Evolutionary conservation across 2,113 vertebrate genomes (phyloP).

Genomic region (Notothenia rossii): DNA sequence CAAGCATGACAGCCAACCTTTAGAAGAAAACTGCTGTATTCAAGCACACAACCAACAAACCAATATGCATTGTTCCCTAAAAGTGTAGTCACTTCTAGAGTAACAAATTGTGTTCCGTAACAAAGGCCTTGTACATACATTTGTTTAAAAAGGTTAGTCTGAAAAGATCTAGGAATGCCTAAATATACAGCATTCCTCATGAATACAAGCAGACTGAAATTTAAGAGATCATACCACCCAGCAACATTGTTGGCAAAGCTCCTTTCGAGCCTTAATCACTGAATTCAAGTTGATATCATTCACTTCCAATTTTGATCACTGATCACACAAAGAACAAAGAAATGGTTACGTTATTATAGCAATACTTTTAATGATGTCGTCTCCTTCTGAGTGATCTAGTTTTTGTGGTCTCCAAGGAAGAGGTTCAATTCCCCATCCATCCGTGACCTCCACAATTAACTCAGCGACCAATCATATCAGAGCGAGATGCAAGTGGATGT

Average conservation of each 20-base stretch:
- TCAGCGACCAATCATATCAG: conserved; percentile 69
- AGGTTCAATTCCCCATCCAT: conserved; percentile 69
- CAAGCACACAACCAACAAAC: not conserved
- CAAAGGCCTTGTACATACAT: not conserved
- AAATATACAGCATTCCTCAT: not conserved
- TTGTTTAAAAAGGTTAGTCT: not conserved
- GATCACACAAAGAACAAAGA: conserved; percentile 38
- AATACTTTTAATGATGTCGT: conserved; percentile 63
- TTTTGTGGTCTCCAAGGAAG: conserved; percentile 70
- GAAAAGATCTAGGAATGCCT: not conserved
- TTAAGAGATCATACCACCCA: too few relatives aligned
- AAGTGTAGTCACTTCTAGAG: not conserved
- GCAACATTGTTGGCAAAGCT: not conserved
- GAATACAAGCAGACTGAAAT: not conserved
- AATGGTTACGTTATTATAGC: conserved; percentile 29
- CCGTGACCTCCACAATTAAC: conserved; percentile 75
- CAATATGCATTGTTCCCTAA: not conserved
- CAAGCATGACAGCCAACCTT: too few relatives aligned
- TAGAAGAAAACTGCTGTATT: not conserved
- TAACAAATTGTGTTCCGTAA: not conserved
- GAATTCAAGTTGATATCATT: not conserved
- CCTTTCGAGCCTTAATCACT: not conserved
- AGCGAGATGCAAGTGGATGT: conserved; percentile 58
- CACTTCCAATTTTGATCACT: conserved; percentile 8
- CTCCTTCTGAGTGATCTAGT: conserved; percentile 73